phyloP scores from a whole-genome alignment of 2,113 vertebrate species.

The Geothlypis trichas region DNA sequence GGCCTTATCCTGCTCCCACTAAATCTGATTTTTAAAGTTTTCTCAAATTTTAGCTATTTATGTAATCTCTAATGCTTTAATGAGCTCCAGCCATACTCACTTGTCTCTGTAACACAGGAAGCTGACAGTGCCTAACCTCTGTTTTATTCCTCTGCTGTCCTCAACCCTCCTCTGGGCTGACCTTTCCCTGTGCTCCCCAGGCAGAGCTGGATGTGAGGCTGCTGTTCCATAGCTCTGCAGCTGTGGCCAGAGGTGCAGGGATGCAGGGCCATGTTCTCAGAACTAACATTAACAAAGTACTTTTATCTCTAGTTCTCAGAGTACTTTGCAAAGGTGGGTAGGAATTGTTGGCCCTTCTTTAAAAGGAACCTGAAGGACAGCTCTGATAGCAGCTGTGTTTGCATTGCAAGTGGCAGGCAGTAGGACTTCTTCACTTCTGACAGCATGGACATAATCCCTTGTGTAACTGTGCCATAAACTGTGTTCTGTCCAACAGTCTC shows the following conservation, averaged over 20 bases:
- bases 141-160: not conserved
- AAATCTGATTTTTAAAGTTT: constrained; percentile 4
- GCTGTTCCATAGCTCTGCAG: not conserved
- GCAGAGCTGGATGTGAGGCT: not conserved
- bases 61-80: not conserved
- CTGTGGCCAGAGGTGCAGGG: not conserved
- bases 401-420: not conserved
- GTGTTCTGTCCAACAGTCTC: not conserved
- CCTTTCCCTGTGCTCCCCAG: not conserved
- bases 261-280: not conserved
- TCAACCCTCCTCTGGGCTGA: not conserved
- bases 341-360: not conserved
- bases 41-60: not conserved
- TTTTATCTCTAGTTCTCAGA: not conserved
- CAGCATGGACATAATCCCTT: not conserved
- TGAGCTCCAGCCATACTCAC: not conserved
- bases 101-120: not conserved
- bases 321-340: not conserved
- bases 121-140: not conserved
- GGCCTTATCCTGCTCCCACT: not conserved
- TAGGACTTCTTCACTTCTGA: not conserved
- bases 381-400: not conserved
- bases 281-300: not conserved
- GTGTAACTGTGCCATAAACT: not conserved
- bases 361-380: not conserved